Percentiles rank a stretch among this genome's conserved stretches.
Conservation (phyloP, 2,797 vertebrate genomes). For the Leuciscus waleckii region DNA sequence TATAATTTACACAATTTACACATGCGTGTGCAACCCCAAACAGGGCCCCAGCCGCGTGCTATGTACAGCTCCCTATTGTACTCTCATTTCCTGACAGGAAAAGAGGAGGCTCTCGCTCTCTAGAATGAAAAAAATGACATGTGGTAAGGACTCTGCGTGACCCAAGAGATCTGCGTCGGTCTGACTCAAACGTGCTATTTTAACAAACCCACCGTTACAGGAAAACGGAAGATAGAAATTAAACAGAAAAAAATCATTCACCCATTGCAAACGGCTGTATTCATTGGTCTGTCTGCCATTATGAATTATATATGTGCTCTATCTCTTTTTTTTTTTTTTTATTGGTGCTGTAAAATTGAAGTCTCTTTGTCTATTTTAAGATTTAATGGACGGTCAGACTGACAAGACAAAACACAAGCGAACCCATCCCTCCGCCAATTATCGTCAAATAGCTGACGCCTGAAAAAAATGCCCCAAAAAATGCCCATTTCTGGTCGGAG, state of each 20-base stretch:
- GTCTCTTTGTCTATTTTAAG: slow-evolving; percentile 49
- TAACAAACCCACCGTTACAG: slow-evolving; percentile 42
- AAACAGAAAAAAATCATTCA: slow-evolving; percentile 37
- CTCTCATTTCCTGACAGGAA: slow-evolving; percentile 70
- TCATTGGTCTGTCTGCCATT: slow-evolving; percentile 28
- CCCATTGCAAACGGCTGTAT: slow-evolving; percentile 12
- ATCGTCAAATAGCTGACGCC: slow-evolving; percentile 40
- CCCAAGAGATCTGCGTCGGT: slow-evolving; percentile 28
- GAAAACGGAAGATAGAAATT: slow-evolving; percentile 40
- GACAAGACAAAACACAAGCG: slow-evolving; percentile 42
- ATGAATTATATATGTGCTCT: slow-evolving; percentile 36
- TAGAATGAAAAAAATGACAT: slow-evolving; percentile 47
- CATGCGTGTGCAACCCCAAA: slow-evolving; percentile 31
- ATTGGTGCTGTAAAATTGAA: slow-evolving; percentile 31
- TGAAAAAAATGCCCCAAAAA: slow-evolving; percentile 12
- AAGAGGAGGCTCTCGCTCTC: slow-evolving; percentile 53
- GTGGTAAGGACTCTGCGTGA: slow-evolving; percentile 43
- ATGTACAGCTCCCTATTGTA: slow-evolving; percentile 61
- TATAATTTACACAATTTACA: slow-evolving; percentile 39
- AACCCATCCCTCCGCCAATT: slow-evolving; percentile 46
- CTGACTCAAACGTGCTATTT: slow-evolving; percentile 45
- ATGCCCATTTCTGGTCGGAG: not conserved
- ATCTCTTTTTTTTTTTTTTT: slow-evolving; percentile 2
- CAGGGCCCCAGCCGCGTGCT: slow-evolving; percentile 50
- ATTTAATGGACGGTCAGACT: slow-evolving; percentile 40